A percentile compares a stretch with the other conserved stretches of the same genome.
These are phyloP conservation scores for Trileptium ribeirensis DNA, from an alignment of 2,888 invertebrate genomes.

Conservation along the genomic window DNA sequence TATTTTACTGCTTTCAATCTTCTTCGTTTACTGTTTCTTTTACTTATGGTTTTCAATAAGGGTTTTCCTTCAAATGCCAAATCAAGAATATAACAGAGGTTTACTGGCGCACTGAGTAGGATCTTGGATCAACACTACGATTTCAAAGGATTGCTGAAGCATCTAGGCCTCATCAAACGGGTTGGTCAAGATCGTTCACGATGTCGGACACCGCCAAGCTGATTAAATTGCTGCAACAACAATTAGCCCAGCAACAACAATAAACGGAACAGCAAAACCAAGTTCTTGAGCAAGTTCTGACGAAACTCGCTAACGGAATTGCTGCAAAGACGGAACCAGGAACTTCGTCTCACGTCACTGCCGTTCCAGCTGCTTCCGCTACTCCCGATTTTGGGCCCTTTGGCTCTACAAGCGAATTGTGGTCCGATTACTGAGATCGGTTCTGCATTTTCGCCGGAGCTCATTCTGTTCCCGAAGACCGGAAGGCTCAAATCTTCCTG, in stretches of 20 bases:
- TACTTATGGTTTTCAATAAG: too few relatives aligned
- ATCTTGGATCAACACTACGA: conserved; percentile 6
- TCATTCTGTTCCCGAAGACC: not conserved
- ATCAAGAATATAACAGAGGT: conserved; percentile 9
- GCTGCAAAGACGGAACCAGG: not conserved
- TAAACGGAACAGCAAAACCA: not conserved
- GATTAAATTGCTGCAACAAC: not conserved
- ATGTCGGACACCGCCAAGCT: conserved; percentile 5
- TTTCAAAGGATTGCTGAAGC: too few relatives aligned
- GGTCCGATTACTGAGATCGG: conserved; percentile 7
- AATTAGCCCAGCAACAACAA: too few relatives aligned
- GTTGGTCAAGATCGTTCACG: too few relatives aligned
- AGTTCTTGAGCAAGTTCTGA: not conserved
- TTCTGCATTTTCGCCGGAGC: conserved; percentile 2
- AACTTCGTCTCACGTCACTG: too few relatives aligned
- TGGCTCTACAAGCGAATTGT: not conserved
- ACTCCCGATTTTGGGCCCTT: conserved; percentile 3
- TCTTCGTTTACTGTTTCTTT: too few relatives aligned
- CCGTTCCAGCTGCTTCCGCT: too few relatives aligned
- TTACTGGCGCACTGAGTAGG: conserved; percentile 11
- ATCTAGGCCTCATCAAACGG: too few relatives aligned
- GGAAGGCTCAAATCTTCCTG: conserved; percentile 9
- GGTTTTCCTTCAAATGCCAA: too few relatives aligned
- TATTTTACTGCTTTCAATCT: too few relatives aligned
- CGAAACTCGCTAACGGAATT: not conserved